These are phyloP conservation scores for Anthopleura xanthogrammica DNA, from an alignment of 92 coral and sea anemone genomes.

Conservation along the genomic window DNA sequence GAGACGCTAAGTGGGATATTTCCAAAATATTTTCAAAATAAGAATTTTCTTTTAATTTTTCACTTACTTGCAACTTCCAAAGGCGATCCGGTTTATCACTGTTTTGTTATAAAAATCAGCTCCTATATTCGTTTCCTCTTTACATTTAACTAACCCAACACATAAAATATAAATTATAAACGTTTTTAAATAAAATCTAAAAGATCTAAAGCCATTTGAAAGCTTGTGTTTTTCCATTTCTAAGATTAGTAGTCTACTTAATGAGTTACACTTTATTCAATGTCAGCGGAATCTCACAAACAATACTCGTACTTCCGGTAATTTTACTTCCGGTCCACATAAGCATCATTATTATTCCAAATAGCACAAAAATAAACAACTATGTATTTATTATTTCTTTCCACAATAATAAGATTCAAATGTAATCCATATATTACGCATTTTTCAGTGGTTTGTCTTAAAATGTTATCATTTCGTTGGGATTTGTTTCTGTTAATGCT, in stretches of 20 bases:
- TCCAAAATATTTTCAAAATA: neutral
- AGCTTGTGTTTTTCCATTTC: neutral
- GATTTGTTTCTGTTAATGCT: neutral
- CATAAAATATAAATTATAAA: slow-evolving; percentile 8
- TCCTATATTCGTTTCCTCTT: slow-evolving; percentile 7
- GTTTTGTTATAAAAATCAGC: slow-evolving; percentile 75
- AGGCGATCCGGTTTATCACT: slow-evolving; percentile 77
- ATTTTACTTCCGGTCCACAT: slow-evolving; percentile 12
- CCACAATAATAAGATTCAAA: neutral
- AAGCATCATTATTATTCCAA: neutral
- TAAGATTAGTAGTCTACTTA: neutral
- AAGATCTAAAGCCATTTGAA: slow-evolving; percentile 4
- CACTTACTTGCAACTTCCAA: slow-evolving; percentile 93
- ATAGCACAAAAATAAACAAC: neutral
- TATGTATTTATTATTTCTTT: neutral
- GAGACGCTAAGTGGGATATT: neutral
- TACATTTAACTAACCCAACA: neutral
- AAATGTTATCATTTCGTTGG: neutral
- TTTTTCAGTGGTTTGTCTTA: neutral
- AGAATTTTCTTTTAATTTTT: slow-evolving; percentile 12
- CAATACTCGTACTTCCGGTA: neutral
- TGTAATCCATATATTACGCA: neutral
- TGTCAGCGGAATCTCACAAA: neutral
- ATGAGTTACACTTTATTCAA: neutral
- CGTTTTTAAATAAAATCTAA: slow-evolving; percentile 3